These are phyloP conservation scores for Caenorhabditis sp. DNA, from an alignment of 2,888 invertebrate species.

Conservation along the genomic window DNA sequence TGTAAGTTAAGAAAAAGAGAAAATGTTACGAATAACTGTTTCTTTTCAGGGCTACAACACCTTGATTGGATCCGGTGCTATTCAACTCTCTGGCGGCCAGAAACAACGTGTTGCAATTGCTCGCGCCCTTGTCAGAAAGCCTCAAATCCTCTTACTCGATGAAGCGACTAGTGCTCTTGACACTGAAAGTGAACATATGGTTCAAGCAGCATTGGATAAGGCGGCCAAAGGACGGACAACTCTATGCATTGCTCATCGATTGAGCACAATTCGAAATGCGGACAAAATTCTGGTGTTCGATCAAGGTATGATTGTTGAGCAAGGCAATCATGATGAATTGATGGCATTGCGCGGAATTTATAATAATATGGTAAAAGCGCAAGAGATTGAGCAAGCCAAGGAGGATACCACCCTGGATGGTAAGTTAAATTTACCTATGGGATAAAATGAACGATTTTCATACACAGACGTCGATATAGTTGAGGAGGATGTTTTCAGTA, in stretches of 20 bases:
- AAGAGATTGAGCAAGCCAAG: slow-evolving; percentile 55
- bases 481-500: slow-evolving; percentile 1
- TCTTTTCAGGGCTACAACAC: slow-evolving; percentile 38
- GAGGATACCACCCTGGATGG: slow-evolving; percentile 42
- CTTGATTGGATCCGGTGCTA: slow-evolving; percentile 44
- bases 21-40: not conserved
- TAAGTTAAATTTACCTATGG: no score
- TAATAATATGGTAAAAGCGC: slow-evolving; percentile 74
- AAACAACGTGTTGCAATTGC: slow-evolving; percentile 55
- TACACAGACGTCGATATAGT: slow-evolving; percentile 8
- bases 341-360: slow-evolving; percentile 74
- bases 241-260: slow-evolving; percentile 72
- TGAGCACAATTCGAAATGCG: slow-evolving; percentile 74
- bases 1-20: slow-evolving; percentile 4
- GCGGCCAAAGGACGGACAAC: slow-evolving; percentile 71
- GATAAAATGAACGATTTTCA: no score
- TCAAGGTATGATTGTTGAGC: slow-evolving; percentile 70
- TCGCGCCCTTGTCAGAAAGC: slow-evolving; percentile 53
- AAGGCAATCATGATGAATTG: slow-evolving; percentile 27
- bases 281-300: slow-evolving; percentile 73
- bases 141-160: slow-evolving; percentile 71
- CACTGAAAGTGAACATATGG: slow-evolving; percentile 79
- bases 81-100: slow-evolving; percentile 51
- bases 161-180: slow-evolving; percentile 72
- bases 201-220: slow-evolving; percentile 80